A percentile compares a stretch with the other conserved stretches of the same genome.
Evolutionary conservation across 2,113 vertebrate genomes (phyloP).

Genomic region (Hirundichthys speculiger): DNA sequence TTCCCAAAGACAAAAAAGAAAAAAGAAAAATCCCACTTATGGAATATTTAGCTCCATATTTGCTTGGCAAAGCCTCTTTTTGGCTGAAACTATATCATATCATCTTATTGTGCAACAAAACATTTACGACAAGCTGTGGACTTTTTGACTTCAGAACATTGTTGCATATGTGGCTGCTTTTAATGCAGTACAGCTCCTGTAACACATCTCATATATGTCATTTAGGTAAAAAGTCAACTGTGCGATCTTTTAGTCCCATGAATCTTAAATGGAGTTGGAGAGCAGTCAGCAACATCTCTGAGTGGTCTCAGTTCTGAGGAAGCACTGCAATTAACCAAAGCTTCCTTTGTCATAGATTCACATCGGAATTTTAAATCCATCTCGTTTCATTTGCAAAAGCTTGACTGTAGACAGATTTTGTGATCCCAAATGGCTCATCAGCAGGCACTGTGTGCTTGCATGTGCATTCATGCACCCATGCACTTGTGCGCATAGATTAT

Average conservation of each 20-base stretch:
- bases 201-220: slow-evolving; percentile 34
- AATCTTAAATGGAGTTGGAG: slow-evolving; percentile 24
- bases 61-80: background rate
- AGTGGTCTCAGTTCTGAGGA: slow-evolving; percentile 48
- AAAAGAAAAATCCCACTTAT: slow-evolving; percentile 3
- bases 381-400: slow-evolving; percentile 22
- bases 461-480: slow-evolving; percentile 18
- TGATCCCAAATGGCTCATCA: slow-evolving; percentile 21
- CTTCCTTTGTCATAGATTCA: slow-evolving; percentile 30
- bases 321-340: slow-evolving; percentile 43
- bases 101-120: slow-evolving; percentile 6
- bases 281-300: slow-evolving; percentile 19
- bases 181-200: background rate
- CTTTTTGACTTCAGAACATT: slow-evolving; percentile 9
- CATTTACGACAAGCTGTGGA: slow-evolving; percentile 9
- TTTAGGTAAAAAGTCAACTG: slow-evolving; percentile 24
- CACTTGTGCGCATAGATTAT: slow-evolving; percentile 9
- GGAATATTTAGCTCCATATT: slow-evolving; percentile 16
- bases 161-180: slow-evolving; percentile 10
- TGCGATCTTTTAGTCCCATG: slow-evolving; percentile 29
- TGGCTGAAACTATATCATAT: background rate
- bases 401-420: slow-evolving; percentile 16
- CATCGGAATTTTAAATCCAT: slow-evolving; percentile 39
- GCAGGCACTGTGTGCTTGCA: slow-evolving; percentile 20
- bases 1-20: slow-evolving; percentile 19